Evolutionary conservation across 2,888 invertebrate genomes (phyloP).

Genomic region (Napeogenes inachia): DNA sequence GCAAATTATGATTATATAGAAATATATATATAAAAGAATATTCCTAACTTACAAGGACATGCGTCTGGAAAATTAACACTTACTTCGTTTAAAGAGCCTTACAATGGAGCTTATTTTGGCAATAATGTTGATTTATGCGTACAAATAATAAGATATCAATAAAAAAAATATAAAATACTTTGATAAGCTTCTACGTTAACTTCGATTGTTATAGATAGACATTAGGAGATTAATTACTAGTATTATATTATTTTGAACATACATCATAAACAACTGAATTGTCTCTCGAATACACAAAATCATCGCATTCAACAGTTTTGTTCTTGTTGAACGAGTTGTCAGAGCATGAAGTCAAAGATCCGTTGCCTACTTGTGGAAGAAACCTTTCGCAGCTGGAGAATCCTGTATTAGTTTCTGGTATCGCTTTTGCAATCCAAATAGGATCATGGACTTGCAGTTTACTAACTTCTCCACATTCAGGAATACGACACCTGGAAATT

Average conservation of each 20-base stretch:
- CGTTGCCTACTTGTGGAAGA: conserved; percentile 35
- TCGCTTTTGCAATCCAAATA: conserved; percentile 50
- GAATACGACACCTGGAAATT: conserved; percentile 55
- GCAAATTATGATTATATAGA: too few species aligned
- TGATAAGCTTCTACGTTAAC: too few species aligned
- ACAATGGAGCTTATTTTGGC: too few species aligned
- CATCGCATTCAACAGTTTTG: conserved; percentile 30
- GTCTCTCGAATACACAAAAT: conserved; percentile 34
- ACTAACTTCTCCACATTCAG: conserved; percentile 54
- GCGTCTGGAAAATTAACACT: too few species aligned
- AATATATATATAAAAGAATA: too few species aligned
- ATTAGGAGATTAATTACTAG: neutral
- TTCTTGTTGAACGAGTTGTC: conserved; percentile 42
- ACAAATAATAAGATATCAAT: too few species aligned
- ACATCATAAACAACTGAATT: conserved; percentile 42
- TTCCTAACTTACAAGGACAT: too few species aligned
- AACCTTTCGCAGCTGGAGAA: conserved; percentile 56
- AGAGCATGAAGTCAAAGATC: conserved; percentile 41
- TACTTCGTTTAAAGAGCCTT: too few species aligned
- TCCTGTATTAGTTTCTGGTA: conserved; percentile 50
- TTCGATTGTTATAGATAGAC: neutral
- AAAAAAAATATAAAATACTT: too few species aligned
- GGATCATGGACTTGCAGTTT: conserved; percentile 35
- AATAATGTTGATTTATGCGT: too few species aligned
- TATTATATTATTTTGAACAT: conserved; percentile 15